Evolutionary conservation across 2,113 vertebrate species (phyloP), one percentile per base, ranked within the genome.

Genomic region (Lepus timidus): DNA sequence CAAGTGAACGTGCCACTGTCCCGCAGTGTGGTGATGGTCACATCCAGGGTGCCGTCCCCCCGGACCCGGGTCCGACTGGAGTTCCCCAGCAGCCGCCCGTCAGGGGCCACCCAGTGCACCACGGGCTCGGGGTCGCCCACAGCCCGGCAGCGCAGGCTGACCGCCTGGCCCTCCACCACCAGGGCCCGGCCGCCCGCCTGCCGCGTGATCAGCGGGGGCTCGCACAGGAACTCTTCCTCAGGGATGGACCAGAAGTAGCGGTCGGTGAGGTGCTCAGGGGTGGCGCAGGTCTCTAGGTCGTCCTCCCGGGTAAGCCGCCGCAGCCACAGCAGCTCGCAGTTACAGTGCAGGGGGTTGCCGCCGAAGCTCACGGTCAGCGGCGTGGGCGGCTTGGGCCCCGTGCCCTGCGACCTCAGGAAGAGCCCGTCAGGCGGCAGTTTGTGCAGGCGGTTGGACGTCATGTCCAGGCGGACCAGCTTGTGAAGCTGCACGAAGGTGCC

Each of bases 201-300:
- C 73, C 99, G 98, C 0, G 99, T 99, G 95, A 99, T 99, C 78
- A 99, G 97, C 0, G 99, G 99, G 0, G 99, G 98, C 4, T 99
- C 99, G 3, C 99, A 99, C 75, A 99, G 98, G 67, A 99, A 99
- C 93, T 99, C 99, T 94, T 99, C 99, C 95, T 99, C 99, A 0
- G 99, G 99, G 90, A 99, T 99, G 10, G 99, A 99, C 99, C 99
- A 99, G 86, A 99, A 99, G 86, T 99, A 98, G 75, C 99, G 99
- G 44, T 99, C 99, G 52, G 99, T 99, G 70, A 99, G 98, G 52
- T 99, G 98, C 3, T 99, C 99, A 0, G 99, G 99, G 0, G 99
- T 99, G 31, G 99, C 99, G 0, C 99, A 99, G 0, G 99, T 99
- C 98, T 99, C 99, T 96, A 99, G 73, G 70, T 99, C 99, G 0